Evolutionary conservation across 2,888 invertebrate species (phyloP), one percentile per base, ranked within the genome.

Genomic region (Polydesmus complanatus): DNA sequence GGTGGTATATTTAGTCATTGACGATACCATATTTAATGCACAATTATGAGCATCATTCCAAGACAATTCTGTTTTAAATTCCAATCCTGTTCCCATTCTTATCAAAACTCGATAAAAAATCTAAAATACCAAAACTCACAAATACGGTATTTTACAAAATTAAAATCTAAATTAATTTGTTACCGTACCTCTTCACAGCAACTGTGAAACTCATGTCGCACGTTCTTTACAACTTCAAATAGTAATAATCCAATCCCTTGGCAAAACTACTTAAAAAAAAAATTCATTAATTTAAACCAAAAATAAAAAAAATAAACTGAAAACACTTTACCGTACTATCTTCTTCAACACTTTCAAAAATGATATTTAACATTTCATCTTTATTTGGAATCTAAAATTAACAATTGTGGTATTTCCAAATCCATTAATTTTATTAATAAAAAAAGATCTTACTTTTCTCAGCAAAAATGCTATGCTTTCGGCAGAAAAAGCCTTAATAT

Each of bases 401-500:
- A 47, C 56, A 54, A 58, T 19, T 53, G 25, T 26, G 23, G 14
- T n/a, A n/a, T n/a, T n/a, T n/a, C n/a, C n/a, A n/a, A n/a, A n/a
- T n/a, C n/a, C n/a, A n/a, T n/a, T n/a, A n/a, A n/a, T n/a, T n/a
- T n/a, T n/a, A n/a, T n/a, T n/a, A n/a, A n/a, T n/a, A n/a, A n/a
- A n/a, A n/a, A n/a, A n/a, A n/a, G n/a, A n/a, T 47, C 57, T 56
- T 56, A 68, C 66, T 78, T 91, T 91, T 65, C 95, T 79, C 2
- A 92, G 87, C 1, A 97, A 85, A 78, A 92, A 96, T 0, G 95
- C 88, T 78, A 96, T 95, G 74, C 93, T 89, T 75, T 96, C 94
- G 0, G 93, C 91, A 2, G 95, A 93, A 80, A 96, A 97, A 70
- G 86, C 86, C 67, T 88, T 85, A 23, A 96, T 84, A 71, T 93